A percentile compares a stretch with the other conserved stretches of the same genome.
These are phyloP conservation scores for Bettongia penicillata DNA, from an alignment of 2,113 vertebrate genomes.

Conservation along the genomic window DNA sequence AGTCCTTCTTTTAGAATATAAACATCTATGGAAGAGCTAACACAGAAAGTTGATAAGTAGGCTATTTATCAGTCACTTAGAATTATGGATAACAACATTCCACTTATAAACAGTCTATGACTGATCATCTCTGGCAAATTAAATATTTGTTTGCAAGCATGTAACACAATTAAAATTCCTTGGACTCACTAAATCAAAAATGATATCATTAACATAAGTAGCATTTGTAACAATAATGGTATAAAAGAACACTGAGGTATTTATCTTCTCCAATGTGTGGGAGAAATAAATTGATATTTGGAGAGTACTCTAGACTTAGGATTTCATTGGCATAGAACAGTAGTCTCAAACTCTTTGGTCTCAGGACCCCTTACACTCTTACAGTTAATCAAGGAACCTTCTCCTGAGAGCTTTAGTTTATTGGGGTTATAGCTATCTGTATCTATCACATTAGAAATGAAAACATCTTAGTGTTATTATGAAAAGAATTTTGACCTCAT, in stretches of 20 bases:
- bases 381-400: neutral
- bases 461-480: neutral
- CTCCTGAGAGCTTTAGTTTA: neutral
- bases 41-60: neutral
- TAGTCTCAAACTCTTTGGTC: neutral
- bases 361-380: neutral
- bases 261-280: neutral
- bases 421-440: neutral
- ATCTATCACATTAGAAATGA: neutral
- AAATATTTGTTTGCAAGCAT: neutral
- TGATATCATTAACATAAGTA: neutral
- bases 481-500: neutral
- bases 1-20: neutral
- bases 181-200: neutral
- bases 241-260: neutral
- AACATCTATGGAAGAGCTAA: neutral
- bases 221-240: neutral
- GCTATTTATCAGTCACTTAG: neutral
- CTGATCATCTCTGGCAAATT: neutral
- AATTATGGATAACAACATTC: neutral
- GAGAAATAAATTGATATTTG: neutral
- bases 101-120: neutral
- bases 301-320: neutral
- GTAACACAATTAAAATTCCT: neutral
- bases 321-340: neutral